Evolutionary conservation across 2,888 invertebrate species (phyloP), one percentile per base, ranked within the genome.

Genomic region (Drosophila acutilabella): DNA sequence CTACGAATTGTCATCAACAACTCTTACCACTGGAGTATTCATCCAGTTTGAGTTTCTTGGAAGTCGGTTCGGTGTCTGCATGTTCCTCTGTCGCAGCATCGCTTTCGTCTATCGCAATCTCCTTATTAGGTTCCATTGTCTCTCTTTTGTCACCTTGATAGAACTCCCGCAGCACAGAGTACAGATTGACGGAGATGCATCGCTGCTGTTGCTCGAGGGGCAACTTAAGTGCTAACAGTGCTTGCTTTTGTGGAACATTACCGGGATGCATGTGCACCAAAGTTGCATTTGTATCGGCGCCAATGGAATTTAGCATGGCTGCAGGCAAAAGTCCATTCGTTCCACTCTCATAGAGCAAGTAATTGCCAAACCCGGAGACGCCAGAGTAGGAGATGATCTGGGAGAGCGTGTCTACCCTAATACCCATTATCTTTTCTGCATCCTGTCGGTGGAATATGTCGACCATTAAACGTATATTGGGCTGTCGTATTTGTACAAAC

Each of bases 331-430:
- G 93, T 0, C 98, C 99, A 88, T 95, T 95, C 36, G 97, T 96
- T 0, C 97, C 97, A 59, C 97, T 96, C 90, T 99, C 98, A 90
- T 97, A 98, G 1, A 99, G 92, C 61, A 98, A 93, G 91, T 96
- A 96, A 74, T 94, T 95, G 0, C 97, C 96, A 88, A 95, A 95
- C 0, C 95, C 94, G 87, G 96, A 95, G 8, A 99, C 94, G 83
- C 98, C 98, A 0, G 96, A 94, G 80, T 95, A 95, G 0, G 96
- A 95, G 48, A 98, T 93, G 23, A 99, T 95, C 92, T 98, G 98
- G 0, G 98, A 96, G 33, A 99, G 92, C 1, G 97, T 96, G 89
- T 99, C 99, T 75, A 96, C 93, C 38, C 99, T 94, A 51, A 99
- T 93, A 71, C 96, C 95, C 90, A 96, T 94, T 52, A 96, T 94